Evolutionary conservation across 1,140 invertebrate genomes (phyloP).

Genomic region (Pomacea maculata): DNA sequence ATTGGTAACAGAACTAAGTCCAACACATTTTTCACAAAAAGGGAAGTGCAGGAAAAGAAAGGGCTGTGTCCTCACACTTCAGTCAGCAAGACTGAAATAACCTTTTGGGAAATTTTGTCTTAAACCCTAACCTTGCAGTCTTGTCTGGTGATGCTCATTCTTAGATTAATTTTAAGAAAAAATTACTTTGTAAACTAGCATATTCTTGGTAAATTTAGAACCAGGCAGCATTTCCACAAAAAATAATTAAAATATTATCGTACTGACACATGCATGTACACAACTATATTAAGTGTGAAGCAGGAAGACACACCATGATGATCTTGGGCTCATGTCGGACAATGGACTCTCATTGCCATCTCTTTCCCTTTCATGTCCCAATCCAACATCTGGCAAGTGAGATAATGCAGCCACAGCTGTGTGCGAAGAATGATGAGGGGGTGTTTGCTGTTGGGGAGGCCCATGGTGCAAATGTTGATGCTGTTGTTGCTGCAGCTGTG

Average conservation of each 20-base stretch:
- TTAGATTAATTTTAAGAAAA: neutral
- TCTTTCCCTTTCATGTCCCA: neutral
- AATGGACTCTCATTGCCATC: constrained; percentile 42
- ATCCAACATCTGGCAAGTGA: constrained; percentile 13
- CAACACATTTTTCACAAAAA: too few relatives aligned
- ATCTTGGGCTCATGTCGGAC: constrained; percentile 47
- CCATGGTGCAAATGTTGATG: constrained; percentile 11
- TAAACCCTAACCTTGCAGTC: neutral
- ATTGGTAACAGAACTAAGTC: too few relatives aligned
- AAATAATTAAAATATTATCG: too few relatives aligned
- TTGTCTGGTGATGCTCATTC: neutral
- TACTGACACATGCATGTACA: too few relatives aligned
- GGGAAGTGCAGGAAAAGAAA: too few relatives aligned
- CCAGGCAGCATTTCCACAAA: too few relatives aligned
- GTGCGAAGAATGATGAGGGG: constrained; percentile 10
- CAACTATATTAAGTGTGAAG: too few relatives aligned
- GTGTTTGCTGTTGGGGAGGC: constrained; percentile 11
- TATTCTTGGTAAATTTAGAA: neutral
- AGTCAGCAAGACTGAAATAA: neutral
- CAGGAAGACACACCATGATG: constrained; percentile 37
- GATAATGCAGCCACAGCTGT: constrained; percentile 5
- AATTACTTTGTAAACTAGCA: neutral
- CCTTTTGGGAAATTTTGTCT: neutral
- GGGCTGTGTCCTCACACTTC: neutral
- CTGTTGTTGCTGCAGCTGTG: constrained; percentile 13